Evolutionary conservation across 2,888 invertebrate genomes (phyloP).

Genomic region (Sericinus montela): DNA sequence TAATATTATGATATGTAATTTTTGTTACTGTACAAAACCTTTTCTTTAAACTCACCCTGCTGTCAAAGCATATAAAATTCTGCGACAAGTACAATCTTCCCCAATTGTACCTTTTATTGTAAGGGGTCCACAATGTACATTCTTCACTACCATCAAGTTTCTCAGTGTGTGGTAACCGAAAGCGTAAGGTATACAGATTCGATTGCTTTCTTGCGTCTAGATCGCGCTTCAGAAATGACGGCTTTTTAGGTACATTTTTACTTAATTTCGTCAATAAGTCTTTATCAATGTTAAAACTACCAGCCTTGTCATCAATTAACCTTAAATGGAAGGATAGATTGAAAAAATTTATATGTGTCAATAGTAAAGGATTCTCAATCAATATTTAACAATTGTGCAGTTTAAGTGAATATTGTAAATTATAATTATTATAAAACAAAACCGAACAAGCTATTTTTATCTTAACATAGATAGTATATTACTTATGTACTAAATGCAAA

Average conservation of each 20-base stretch:
- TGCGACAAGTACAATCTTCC: constrained; percentile 95
- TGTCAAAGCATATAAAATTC: constrained; percentile 97
- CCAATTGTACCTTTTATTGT: constrained; percentile 92
- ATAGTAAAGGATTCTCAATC: no score
- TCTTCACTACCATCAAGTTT: constrained; percentile 97
- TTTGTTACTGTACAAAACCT: no score
- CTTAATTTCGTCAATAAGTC: constrained; percentile 90
- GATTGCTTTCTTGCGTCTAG: constrained; percentile 96
- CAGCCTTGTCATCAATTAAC: constrained; percentile 93
- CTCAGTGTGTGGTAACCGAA: constrained; percentile 92
- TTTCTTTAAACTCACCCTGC: constrained; percentile 83
- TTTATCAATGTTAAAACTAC: constrained; percentile 92
- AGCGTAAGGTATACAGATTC: constrained; percentile 91
- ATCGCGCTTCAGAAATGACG: constrained; percentile 95
- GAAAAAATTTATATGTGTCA: no score
- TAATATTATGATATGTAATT: no score
- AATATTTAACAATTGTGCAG: no score
- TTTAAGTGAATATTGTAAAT: no score
- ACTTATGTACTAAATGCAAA: no score
- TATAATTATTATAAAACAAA: no score
- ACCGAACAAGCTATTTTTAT: no score
- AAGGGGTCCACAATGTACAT: constrained; percentile 96
- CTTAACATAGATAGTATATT: no score
- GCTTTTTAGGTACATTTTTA: constrained; percentile 93
- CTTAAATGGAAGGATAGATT: constrained; percentile 64